Evolutionary conservation across 1,140 invertebrate species (phyloP).

Genomic region (Penaeus vannamei): DNA sequence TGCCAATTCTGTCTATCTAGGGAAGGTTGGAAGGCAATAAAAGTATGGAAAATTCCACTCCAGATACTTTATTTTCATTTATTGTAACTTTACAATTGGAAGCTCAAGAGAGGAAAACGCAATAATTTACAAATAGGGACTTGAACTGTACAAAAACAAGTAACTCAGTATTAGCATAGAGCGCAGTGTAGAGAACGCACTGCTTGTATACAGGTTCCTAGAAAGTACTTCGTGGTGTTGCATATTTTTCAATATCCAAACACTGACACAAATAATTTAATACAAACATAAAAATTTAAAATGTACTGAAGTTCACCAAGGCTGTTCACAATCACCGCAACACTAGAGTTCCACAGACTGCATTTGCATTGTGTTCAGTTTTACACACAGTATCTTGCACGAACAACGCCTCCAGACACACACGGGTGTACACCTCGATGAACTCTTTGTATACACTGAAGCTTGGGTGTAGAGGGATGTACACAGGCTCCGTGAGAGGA

Average conservation of each 20-base stretch:
- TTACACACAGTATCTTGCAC: conserved; percentile 33
- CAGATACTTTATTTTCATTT: conserved; percentile 65
- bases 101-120: conserved; percentile 66
- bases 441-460: conserved; percentile 16
- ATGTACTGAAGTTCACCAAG: conserved; percentile 49
- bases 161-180: conserved; percentile 40
- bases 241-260: conserved; percentile 37
- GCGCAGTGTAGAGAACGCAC: conserved; percentile 4
- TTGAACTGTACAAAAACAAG: conserved; percentile 64
- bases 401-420: not conserved
- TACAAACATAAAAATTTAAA: conserved; percentile 34
- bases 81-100: conserved; percentile 66
- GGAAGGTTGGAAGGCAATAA: not conserved
- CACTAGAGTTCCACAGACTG: conserved; percentile 17
- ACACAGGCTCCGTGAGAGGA: conserved; percentile 19
- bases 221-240: conserved; percentile 18
- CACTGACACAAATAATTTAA: conserved; percentile 59
- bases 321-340: conserved; percentile 60
- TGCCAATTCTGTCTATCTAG: too few species aligned
- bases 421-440: conserved; percentile 43
- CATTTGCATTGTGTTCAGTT: conserved; percentile 10
- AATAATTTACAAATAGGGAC: conserved; percentile 65
- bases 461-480: conserved; percentile 29
- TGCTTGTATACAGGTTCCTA: conserved; percentile 57
- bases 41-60: conserved; percentile 50